Evolutionary conservation across 2,113 vertebrate genomes (phyloP).

Genomic region (Eidolon helvum): DNA sequence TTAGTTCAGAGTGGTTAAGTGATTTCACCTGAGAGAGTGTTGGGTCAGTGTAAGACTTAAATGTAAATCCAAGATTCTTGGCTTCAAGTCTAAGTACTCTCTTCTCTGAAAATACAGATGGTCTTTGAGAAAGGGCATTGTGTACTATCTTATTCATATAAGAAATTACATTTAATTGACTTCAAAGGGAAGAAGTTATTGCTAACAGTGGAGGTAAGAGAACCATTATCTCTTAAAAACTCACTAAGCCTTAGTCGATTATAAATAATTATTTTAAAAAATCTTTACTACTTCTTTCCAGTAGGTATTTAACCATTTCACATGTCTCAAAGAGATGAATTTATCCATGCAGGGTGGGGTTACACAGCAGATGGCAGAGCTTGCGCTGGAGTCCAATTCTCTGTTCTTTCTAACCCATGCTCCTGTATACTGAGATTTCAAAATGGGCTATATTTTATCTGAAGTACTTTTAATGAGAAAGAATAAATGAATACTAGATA

Average conservation of each 20-base stretch:
- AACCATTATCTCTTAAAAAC: neutral
- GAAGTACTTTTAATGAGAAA: neutral
- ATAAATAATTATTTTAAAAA: neutral
- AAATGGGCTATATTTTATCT: neutral
- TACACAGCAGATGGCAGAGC: neutral
- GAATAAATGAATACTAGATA: neutral
- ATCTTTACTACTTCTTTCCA: neutral
- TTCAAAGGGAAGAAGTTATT: neutral
- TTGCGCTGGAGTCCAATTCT: neutral
- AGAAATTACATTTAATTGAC: conserved; percentile 14
- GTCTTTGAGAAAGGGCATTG: neutral
- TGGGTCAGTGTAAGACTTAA: neutral
- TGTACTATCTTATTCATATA: neutral
- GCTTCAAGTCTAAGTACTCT: neutral
- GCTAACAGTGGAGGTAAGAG: neutral
- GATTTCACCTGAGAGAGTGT: neutral
- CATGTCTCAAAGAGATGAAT: neutral
- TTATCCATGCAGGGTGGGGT: neutral
- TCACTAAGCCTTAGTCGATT: neutral
- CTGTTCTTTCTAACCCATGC: neutral
- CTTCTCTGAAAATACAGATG: neutral
- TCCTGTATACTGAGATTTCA: neutral
- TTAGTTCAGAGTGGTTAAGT: neutral
- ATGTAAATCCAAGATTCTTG: neutral
- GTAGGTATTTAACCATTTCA: neutral